phyloP scores from a whole-genome alignment of 2,113 vertebrate genomes.

The Antigone vipio region DNA sequence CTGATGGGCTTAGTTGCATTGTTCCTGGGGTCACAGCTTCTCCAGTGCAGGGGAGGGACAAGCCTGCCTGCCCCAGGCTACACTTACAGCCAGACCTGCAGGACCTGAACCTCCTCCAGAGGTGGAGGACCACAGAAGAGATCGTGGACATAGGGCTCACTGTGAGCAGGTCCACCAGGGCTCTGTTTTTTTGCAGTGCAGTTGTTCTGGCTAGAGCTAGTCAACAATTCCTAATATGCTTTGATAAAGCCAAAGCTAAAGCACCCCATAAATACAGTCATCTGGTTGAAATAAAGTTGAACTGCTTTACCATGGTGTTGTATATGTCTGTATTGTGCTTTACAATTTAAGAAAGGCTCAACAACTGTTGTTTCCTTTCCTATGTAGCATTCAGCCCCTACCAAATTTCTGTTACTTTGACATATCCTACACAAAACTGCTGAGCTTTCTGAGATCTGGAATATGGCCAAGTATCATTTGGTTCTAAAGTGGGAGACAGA shows the following conservation, averaged over 20 bases:
- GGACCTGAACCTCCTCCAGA: not conserved
- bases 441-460: not conserved
- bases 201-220: not conserved
- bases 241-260: not conserved
- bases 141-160: not conserved
- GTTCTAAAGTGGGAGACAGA: not conserved
- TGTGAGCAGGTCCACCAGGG: too few relatives aligned
- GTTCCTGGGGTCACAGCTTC: not conserved
- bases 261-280: not conserved
- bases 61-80: not conserved
- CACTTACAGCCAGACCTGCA: not conserved
- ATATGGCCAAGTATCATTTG: slow-evolving; percentile 13
- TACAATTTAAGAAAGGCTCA: not conserved
- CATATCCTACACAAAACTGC: not conserved
- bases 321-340: not conserved
- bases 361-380: not conserved
- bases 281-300: not conserved
- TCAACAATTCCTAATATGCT: not conserved
- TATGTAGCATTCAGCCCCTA: not conserved
- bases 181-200: not conserved
- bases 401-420: not conserved
- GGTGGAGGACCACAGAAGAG: not conserved
- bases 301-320: not conserved
- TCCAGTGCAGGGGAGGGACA: fast-evolving
- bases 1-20: fast-evolving